A percentile compares a stretch with the other conserved stretches of the same genome.
Evolutionary conservation across 2,113 vertebrate genomes (phyloP).

Genomic region (Cisticola juncidis): DNA sequence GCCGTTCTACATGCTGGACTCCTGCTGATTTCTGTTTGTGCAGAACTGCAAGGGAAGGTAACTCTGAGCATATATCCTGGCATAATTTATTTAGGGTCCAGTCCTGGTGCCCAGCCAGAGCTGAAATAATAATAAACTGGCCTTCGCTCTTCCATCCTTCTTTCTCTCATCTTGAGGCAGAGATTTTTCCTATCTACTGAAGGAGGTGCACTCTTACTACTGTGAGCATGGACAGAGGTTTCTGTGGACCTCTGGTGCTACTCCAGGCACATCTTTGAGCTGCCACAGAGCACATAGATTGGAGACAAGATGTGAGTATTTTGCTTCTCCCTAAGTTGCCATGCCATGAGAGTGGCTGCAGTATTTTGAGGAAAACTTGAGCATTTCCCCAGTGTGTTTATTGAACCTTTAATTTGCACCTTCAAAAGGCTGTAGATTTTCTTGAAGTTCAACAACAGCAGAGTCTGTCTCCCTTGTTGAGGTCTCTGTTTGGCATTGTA

Average conservation of each 20-base stretch:
- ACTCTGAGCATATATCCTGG: not conserved
- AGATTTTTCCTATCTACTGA: not conserved
- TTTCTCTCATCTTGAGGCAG: not conserved
- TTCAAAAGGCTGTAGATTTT: not conserved
- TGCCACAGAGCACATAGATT: not conserved
- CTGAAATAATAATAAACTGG: not conserved
- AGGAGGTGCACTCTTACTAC: not conserved
- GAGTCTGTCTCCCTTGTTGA: not conserved
- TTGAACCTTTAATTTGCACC: not conserved
- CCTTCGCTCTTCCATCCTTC: not conserved
- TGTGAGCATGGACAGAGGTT: not conserved
- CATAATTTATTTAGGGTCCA: not conserved
- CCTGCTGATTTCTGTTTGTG: slow-evolving; percentile 34
- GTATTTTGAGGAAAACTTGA: not conserved
- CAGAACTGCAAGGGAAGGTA: not conserved
- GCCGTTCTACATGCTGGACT: not conserved
- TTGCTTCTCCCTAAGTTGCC: not conserved
- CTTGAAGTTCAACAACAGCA: not conserved
- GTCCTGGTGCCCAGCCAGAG: not conserved
- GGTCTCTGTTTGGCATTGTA: not conserved
- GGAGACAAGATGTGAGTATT: not conserved
- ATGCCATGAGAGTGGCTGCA: not conserved
- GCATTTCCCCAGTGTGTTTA: not conserved
- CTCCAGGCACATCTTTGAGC: not conserved
- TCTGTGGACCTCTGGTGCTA: not conserved